Evolutionary conservation across 2,797 vertebrate species (phyloP).

Genomic region (Enteromius thamalakanensis): DNA sequence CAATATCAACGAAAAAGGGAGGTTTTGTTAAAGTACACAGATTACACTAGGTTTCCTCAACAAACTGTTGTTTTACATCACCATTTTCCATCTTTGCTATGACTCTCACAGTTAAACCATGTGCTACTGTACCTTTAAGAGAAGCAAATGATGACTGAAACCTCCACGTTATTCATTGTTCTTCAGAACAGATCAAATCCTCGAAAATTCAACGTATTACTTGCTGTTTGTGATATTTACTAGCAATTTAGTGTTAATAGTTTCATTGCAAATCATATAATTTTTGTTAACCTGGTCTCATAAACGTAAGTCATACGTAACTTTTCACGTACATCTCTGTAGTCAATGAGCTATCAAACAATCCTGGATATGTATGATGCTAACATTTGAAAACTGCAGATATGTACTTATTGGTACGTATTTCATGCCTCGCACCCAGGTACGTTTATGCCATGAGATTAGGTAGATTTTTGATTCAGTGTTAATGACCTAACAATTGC

Average conservation of each 20-base stretch:
- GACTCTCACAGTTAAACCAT: not conserved
- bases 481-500: not conserved
- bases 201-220: not conserved
- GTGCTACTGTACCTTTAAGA: constrained; percentile 10
- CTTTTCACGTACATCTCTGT: too few species aligned
- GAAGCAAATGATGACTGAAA: not conserved
- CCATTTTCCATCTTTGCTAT: not conserved
- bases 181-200: not conserved
- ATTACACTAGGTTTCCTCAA: not conserved
- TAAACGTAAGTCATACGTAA: too few species aligned
- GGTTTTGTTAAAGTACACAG: not conserved
- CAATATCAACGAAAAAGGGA: not conserved
- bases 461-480: not conserved
- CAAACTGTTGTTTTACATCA: not conserved
- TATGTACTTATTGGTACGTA: too few species aligned
- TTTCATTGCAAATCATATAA: not conserved
- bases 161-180: too few species aligned
- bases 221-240: not conserved
- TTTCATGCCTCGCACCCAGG: too few species aligned
- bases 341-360: too few species aligned
- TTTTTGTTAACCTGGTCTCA: too few species aligned
- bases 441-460: too few species aligned
- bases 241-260: not conserved
- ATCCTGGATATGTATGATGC: too few species aligned
- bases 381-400: too few species aligned